Conservation (phyloP, 2,888 invertebrate genomes). For the Nasonia oneida region DNA sequence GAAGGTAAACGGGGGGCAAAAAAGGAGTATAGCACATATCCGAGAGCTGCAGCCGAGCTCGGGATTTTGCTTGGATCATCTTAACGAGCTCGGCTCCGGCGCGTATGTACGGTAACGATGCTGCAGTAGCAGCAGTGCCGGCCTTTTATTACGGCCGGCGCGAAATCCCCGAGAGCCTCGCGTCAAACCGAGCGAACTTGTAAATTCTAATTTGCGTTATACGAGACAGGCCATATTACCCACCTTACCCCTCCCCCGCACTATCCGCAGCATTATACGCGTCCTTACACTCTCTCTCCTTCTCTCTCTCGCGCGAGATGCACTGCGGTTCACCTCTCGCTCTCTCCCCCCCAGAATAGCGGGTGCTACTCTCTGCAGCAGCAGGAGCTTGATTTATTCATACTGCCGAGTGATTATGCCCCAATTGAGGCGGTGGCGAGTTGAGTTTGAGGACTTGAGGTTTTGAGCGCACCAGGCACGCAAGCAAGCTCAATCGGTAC, state of each 20-base stretch:
- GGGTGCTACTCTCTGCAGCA: neutral
- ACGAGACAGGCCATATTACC: conserved; percentile 34
- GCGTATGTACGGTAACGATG: conserved; percentile 47
- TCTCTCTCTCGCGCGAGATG: neutral
- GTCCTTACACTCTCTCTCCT: neutral
- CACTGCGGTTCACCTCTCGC: neutral
- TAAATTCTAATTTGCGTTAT: conserved; percentile 55
- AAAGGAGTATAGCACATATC: conserved; percentile 47
- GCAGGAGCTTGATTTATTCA: neutral
- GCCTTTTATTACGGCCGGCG: conserved; percentile 60
- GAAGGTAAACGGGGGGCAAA: conserved; percentile 44
- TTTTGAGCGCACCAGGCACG: neutral
- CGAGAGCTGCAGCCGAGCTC: neutral
- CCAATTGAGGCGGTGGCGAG: neutral
- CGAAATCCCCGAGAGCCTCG: conserved; percentile 37
- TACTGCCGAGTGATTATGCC: conserved; percentile 4
- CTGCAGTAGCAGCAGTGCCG: neutral
- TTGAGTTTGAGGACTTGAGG: neutral
- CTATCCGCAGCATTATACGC: conserved; percentile 20
- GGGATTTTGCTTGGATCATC: conserved; percentile 66
- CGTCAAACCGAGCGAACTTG: conserved; percentile 48
- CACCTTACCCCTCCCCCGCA: no score
- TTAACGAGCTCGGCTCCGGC: conserved; percentile 67
- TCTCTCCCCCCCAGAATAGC: neutral
- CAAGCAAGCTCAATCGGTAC: no score